These are phyloP conservation scores for Vollenhovia emeryi DNA, from an alignment of 1,140 invertebrate genomes.

Conservation along the genomic window DNA sequence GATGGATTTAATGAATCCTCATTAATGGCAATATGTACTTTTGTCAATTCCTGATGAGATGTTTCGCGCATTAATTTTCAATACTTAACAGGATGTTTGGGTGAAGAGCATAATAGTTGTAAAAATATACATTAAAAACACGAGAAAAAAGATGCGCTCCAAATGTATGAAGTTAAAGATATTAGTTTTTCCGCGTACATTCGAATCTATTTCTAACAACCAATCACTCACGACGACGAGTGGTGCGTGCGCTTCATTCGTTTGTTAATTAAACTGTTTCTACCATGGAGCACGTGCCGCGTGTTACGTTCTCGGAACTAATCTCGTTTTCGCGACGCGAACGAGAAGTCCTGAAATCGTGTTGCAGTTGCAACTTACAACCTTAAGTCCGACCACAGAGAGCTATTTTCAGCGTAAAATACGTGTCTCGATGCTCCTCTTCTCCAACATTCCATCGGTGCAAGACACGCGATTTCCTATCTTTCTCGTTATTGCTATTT, in stretches of 20 bases:
- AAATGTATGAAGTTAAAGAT: background rate
- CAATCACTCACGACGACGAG: background rate
- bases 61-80: background rate
- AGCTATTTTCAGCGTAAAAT: constrained; percentile 79
- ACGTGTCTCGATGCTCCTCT: constrained; percentile 33
- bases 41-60: background rate
- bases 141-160: background rate
- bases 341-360: constrained; percentile 16
- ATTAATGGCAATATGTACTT: background rate
- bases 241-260: background rate
- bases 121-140: constrained; percentile 9
- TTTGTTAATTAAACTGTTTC: constrained; percentile 31
- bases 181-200: background rate
- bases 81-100: background rate
- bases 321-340: background rate
- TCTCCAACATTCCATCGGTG: constrained; percentile 18
- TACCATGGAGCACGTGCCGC: background rate
- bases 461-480: constrained; percentile 25
- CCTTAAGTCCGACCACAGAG: constrained; percentile 61
- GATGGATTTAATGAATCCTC: background rate
- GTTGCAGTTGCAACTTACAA: constrained; percentile 2
- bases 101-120: background rate
- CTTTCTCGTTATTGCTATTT: constrained; percentile 62
- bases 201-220: background rate
- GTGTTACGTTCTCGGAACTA: constrained; percentile 27